Evolutionary conservation across 53 echinoderm and acorn worm species (phyloP).

Genomic region (Crossaster papposus): DNA sequence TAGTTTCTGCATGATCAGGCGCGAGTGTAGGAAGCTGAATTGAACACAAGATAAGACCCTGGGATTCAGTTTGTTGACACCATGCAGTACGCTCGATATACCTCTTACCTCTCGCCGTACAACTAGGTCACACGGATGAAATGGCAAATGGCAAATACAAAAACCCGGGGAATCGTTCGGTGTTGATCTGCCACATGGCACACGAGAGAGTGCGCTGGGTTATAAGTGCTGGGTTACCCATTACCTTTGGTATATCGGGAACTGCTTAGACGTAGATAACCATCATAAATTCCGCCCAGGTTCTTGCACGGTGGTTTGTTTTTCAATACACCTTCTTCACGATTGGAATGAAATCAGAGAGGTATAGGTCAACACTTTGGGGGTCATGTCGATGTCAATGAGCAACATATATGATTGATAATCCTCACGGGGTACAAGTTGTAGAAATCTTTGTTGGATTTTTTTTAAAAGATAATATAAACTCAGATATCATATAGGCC

Average conservation of each 20-base stretch:
- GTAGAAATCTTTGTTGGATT: too few species aligned
- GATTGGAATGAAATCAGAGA: too few species aligned
- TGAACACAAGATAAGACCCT: neutral
- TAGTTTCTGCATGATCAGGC: constrained; percentile 38
- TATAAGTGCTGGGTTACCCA: constrained; percentile 15
- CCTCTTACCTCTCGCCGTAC: neutral
- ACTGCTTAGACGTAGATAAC: neutral
- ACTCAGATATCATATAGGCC: too few species aligned
- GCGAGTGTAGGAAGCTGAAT: neutral
- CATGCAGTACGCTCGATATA: neutral
- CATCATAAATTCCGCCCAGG: too few species aligned
- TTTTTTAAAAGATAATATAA: too few species aligned
- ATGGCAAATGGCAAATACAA: constrained; percentile 30
- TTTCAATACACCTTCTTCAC: too few species aligned
- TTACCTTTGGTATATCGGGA: neutral
- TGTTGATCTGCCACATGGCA: neutral
- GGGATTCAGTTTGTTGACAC: neutral
- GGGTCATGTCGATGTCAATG: too few species aligned
- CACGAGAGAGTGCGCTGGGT: neutral
- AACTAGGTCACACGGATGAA: constrained; percentile 56
- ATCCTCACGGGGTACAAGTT: too few species aligned
- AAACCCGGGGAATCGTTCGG: neutral
- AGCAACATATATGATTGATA: too few species aligned
- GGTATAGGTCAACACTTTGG: too few species aligned
- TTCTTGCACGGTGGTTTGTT: too few species aligned